Evolutionary conservation across 1,140 invertebrate genomes (phyloP), one percentile per base, ranked within the genome.

Genomic region (Aleiodes sp.): DNA sequence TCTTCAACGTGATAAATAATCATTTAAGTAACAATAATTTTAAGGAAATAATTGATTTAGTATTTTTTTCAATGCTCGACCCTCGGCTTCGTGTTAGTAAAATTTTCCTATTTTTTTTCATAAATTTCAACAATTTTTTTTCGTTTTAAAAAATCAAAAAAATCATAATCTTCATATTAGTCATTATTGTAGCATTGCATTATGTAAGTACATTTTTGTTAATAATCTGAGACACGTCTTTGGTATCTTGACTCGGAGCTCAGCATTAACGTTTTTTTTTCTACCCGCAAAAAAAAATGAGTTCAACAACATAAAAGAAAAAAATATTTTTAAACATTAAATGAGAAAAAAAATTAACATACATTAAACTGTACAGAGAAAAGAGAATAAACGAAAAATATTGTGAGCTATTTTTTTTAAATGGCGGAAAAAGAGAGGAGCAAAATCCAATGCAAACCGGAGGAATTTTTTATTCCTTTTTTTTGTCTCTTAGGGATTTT

Each of bases 51-150:
- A 52, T 24, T 52, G 9, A 52, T 21, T 52, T 16, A 6, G 26
- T 24, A 43, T 46, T 70, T 65, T 64, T 9, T 60, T 68, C n/a
- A 65, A 64, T 75, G 70, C 70, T 76, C 59, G 33, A 70, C 71
- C 71, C 56, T 70, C 65, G 64, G 41, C 64, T 31, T 31, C 31
- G 26, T 72, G 73, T 79, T 76, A 76, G 62, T 76, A 21, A 60
- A 26, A 74, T 74, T 72, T 64, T 67, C 68, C 79, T 76, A n/a
- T n/a, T n/a, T n/a, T n/a, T n/a, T n/a, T n/a, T n/a, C n/a, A n/a
- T n/a, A n/a, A n/a, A n/a, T n/a, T n/a, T n/a, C n/a, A n/a, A n/a
- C n/a, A n/a, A n/a, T n/a, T n/a, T n/a, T n/a, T n/a, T n/a, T n/a
- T n/a, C n/a, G n/a, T n/a, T n/a, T n/a, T n/a, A n/a, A n/a, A n/a